Percentiles rank a stretch among this genome's conserved stretches.
These are phyloP conservation scores for Aphelocoma californica DNA, from an alignment of 2,797 vertebrate species.

Conservation along the genomic window DNA sequence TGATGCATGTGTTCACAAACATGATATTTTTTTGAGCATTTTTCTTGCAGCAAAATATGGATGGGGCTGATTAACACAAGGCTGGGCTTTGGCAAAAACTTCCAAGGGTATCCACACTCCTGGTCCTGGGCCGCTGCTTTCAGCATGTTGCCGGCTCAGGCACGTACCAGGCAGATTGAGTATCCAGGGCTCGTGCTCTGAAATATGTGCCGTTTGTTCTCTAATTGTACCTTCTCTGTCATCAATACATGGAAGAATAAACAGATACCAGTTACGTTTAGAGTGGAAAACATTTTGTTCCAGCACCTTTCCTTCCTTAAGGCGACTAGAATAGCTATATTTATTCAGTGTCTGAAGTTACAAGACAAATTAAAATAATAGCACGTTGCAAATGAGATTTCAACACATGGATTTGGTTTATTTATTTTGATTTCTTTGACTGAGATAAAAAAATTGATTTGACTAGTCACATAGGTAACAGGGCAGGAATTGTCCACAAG, in stretches of 20 bases:
- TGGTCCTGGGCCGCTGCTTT: not conserved
- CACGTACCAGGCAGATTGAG: fast-evolving
- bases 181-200: not conserved
- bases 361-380: constrained; percentile 12
- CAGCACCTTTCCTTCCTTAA: not conserved
- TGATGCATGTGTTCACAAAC: not conserved
- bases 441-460: not conserved
- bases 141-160: not conserved
- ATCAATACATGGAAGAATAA: not conserved
- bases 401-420: not conserved
- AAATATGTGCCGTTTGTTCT: not conserved
- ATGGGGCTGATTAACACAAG: not conserved
- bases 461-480: not conserved
- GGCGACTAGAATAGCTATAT: not conserved
- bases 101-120: not conserved
- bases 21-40: not conserved
- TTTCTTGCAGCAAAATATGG: not conserved
- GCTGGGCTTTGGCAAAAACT: not conserved
- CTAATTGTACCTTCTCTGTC: not conserved
- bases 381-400: not conserved
- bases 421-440: constrained; percentile 8
- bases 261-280: not conserved
- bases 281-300: constrained; percentile 21
- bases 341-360: not conserved
- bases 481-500: not conserved